Conservation (phyloP, 2,113 vertebrate genomes). For the Trogon surrucura region DNA sequence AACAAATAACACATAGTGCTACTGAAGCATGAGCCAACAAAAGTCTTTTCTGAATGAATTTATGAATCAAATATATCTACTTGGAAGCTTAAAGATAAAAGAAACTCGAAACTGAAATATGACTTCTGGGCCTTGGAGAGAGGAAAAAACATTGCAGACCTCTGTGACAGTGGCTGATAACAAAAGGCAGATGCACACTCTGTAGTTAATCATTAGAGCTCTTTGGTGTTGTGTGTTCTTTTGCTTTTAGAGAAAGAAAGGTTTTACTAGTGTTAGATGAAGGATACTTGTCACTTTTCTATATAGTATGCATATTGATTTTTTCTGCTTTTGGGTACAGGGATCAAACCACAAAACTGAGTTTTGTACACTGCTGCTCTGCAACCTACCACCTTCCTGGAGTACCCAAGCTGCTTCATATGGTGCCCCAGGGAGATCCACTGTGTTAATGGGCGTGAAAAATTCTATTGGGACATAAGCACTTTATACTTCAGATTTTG, state of each 20-base stretch:
- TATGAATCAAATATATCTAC: slow-evolving; percentile 57
- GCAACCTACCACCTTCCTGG: not conserved
- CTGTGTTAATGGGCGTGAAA: not conserved
- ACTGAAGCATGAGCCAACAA: slow-evolving; percentile 12
- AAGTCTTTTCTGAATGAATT: slow-evolving; percentile 56
- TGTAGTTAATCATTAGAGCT: slow-evolving; percentile 6
- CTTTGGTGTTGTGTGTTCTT: not conserved
- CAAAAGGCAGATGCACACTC: slow-evolving; percentile 26
- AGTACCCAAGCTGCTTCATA: not conserved
- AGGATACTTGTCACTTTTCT: not conserved
- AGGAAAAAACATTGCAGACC: not conserved
- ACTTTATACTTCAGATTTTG: not conserved
- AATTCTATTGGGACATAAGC: not conserved
- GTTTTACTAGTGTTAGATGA: not conserved
- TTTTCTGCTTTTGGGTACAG: not conserved
- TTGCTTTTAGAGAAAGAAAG: not conserved
- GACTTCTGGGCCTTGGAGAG: slow-evolving; percentile 6
- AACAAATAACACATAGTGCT: slow-evolving; percentile 11
- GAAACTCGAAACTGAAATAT: slow-evolving; percentile 43
- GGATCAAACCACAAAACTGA: not conserved
- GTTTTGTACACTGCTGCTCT: not conserved
- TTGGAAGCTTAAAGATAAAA: slow-evolving; percentile 56
- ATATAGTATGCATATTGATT: not conserved
- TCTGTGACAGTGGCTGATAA: slow-evolving; percentile 40
- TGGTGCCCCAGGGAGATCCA: not conserved